Conservation (phyloP, 2,797 vertebrate species). For the Champsocephalus gunnari region DNA sequence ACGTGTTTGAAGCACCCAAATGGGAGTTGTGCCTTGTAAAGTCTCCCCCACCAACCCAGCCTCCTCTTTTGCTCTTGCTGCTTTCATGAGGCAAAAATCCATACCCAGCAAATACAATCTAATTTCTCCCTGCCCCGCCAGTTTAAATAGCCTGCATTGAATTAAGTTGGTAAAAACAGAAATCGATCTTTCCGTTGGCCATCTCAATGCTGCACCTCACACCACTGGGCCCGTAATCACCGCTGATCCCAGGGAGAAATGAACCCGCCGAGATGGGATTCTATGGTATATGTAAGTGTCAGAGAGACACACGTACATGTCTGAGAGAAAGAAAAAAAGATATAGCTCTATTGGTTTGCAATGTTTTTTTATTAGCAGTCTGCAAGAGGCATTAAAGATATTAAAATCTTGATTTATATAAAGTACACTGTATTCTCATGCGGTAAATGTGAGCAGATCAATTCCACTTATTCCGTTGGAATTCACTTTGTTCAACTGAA, state of each 20-base stretch:
- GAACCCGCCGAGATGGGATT: conserved; percentile 53
- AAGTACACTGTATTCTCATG: conserved; percentile 13
- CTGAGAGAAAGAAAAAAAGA: background rate
- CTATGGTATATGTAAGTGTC: conserved; percentile 18
- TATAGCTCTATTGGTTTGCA: conserved; percentile 29
- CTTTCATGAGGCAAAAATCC: conserved; percentile 81
- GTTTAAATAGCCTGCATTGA: conserved; percentile 86
- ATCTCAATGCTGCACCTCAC: conserved; percentile 73
- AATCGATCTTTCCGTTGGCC: conserved; percentile 83
- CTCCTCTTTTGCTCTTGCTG: conserved; percentile 58
- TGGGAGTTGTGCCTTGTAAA: conserved; percentile 78
- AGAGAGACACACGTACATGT: background rate
- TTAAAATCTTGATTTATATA: conserved; percentile 35
- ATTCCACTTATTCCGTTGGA: conserved; percentile 40
- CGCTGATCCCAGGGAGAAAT: conserved; percentile 77
- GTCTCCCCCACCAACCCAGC: conserved; percentile 33
- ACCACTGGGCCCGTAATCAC: conserved; percentile 80
- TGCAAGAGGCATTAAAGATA: conserved; percentile 37
- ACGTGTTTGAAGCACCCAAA: conserved; percentile 75
- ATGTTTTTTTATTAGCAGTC: conserved; percentile 40
- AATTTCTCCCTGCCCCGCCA: conserved; percentile 82
- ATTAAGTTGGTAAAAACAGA: conserved; percentile 85
- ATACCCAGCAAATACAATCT: conserved; percentile 85
- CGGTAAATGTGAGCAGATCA: conserved; percentile 44
- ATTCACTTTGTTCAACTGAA: conserved; percentile 38